A percentile compares a stretch with the other conserved stretches of the same genome.
Conservation (phyloP, 2,113 vertebrate genomes). For the Pluvianellus socialis region DNA sequence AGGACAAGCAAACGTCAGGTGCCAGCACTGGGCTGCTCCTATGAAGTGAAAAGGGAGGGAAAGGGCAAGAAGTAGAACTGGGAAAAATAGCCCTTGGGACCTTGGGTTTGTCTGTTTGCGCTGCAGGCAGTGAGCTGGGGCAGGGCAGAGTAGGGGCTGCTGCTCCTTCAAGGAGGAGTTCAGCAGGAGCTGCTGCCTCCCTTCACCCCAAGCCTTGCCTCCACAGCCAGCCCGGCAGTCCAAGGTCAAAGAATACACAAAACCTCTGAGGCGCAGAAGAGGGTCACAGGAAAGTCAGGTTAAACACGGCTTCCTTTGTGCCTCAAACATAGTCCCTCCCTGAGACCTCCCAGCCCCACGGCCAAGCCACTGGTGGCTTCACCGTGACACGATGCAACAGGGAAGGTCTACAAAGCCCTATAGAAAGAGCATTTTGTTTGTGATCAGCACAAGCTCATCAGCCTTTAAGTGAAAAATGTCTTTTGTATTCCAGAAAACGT, state of each 20-base stretch:
- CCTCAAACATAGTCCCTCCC: not conserved
- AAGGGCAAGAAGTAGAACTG: not conserved
- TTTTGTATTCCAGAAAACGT: not conserved
- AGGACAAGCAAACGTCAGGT: not conserved
- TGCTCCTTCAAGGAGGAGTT: rapidly evolving
- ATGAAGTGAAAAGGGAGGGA: not conserved
- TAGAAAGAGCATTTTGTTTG: not conserved
- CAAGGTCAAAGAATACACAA: not conserved
- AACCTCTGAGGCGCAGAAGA: not conserved
- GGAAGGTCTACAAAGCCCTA: not conserved
- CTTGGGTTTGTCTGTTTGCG: rapidly evolving
- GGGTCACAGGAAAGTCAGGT: not conserved
- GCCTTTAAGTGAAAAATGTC: not conserved
- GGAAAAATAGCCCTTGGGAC: not conserved
- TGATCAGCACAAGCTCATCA: not conserved
- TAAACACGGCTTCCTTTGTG: not conserved
- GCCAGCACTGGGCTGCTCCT: not conserved
- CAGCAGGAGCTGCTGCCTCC: not conserved
- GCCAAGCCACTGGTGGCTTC: not conserved
- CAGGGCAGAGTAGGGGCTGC: not conserved
- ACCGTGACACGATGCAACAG: not conserved
- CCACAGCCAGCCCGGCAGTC: not conserved
- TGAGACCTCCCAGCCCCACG: rapidly evolving
- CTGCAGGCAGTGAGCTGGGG: not conserved
- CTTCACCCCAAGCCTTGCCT: not conserved